Evolutionary conservation across 2,888 invertebrate species (phyloP).

Genomic region (Dryadula phaetusa): DNA sequence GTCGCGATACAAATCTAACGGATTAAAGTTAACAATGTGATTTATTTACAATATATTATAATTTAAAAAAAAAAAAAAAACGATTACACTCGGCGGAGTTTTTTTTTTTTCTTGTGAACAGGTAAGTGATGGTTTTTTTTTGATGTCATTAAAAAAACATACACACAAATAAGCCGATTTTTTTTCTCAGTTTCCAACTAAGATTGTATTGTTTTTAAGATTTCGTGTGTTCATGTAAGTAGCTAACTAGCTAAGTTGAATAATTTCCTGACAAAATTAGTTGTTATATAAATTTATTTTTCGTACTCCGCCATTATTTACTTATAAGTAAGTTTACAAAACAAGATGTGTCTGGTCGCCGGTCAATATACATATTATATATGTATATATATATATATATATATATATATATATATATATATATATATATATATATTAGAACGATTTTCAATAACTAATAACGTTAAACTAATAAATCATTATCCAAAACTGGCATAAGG

Average conservation of each 20-base stretch:
- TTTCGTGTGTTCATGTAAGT: conserved; percentile 15
- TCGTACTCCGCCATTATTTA: too few species aligned
- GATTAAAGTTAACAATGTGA: conserved; percentile 13
- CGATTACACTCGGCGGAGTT: background rate
- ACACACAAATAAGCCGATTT: too few species aligned
- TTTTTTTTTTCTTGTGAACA: conserved; percentile 7
- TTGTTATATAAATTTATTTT: too few species aligned
- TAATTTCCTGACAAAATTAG: too few species aligned
- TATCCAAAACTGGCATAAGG: background rate
- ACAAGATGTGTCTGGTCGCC: conserved; percentile 14
- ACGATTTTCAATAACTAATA: too few species aligned
- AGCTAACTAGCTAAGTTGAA: too few species aligned
- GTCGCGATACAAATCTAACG: conserved; percentile 40
- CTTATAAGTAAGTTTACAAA: background rate
- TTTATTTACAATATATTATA: background rate
- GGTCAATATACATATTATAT: too few species aligned
- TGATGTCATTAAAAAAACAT: too few species aligned
- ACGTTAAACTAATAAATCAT: background rate
- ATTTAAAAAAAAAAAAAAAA: background rate
- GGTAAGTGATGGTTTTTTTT: background rate
- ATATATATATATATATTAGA: background rate
- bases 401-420: background rate
- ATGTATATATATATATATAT: background rate
- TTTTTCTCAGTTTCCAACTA: conserved; percentile 2
- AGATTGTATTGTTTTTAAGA: conserved; percentile 24